phyloP scores from a whole-genome alignment of 1,140 invertebrate genomes.

The Drosophila orena region DNA sequence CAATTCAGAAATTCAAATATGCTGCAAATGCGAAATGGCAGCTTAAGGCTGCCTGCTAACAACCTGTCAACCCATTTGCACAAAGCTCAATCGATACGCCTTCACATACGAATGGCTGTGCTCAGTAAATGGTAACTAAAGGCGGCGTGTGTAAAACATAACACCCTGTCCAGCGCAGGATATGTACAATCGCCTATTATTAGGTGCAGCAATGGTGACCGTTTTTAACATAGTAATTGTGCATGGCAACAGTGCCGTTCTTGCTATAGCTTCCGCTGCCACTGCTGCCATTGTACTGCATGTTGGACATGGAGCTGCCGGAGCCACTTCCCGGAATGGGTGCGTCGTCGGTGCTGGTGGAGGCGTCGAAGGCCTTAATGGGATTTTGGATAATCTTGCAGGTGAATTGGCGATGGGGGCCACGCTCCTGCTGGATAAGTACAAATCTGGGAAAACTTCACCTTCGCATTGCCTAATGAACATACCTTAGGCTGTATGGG shows the following conservation, averaged over 20 bases:
- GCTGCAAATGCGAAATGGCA: slow-evolving; percentile 42
- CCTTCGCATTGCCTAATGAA: neutral
- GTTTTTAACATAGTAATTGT: slow-evolving; percentile 75
- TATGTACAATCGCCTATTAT: slow-evolving; percentile 4
- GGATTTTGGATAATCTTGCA: slow-evolving; percentile 72
- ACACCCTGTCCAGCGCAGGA: slow-evolving; percentile 7
- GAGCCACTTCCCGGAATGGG: slow-evolving; percentile 9
- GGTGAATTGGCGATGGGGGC: slow-evolving; percentile 72
- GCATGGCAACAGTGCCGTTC: slow-evolving; percentile 71
- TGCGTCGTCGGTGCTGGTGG: slow-evolving; percentile 32
- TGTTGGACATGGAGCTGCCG: slow-evolving; percentile 14
- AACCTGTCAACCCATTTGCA: slow-evolving; percentile 67
- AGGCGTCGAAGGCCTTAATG: slow-evolving; percentile 63
- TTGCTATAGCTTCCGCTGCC: slow-evolving; percentile 66
- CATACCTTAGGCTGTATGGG: slow-evolving; percentile 87
- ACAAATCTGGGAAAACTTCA: neutral
- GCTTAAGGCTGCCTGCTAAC: slow-evolving; percentile 67
- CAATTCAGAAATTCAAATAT: slow-evolving; percentile 58
- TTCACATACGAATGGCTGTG: slow-evolving; percentile 28
- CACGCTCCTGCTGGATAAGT: slow-evolving; percentile 49
- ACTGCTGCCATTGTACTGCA: slow-evolving; percentile 48
- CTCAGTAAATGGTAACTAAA: slow-evolving; percentile 14
- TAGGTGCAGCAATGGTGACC: slow-evolving; percentile 77
- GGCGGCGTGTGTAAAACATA: slow-evolving; percentile 5
- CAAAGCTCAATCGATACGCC: slow-evolving; percentile 46